Evolutionary conservation across 2,888 invertebrate genomes (phyloP).

Genomic region (Syrista parreyssii): DNA sequence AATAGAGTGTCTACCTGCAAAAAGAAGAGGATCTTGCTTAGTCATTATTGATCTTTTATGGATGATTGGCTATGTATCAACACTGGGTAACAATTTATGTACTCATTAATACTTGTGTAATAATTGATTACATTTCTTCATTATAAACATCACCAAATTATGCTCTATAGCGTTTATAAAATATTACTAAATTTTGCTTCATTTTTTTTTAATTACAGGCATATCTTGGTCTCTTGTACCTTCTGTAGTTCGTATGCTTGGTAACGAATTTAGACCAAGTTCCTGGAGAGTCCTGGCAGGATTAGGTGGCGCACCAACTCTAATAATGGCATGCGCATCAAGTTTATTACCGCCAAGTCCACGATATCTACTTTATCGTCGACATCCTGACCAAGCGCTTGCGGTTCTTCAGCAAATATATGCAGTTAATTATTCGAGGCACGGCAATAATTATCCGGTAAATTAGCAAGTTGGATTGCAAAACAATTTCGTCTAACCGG

Average conservation of each 20-base stretch:
- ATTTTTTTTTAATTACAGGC: slow-evolving; percentile 28
- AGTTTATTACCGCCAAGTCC: slow-evolving; percentile 66
- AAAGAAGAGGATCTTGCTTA: slow-evolving; percentile 59
- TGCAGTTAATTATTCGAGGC: slow-evolving; percentile 66
- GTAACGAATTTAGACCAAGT: slow-evolving; percentile 51
- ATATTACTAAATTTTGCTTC: not conserved
- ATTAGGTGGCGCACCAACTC: slow-evolving; percentile 60
- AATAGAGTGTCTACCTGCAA: slow-evolving; percentile 62
- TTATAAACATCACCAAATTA: not conserved
- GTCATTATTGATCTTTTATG: slow-evolving; percentile 61
- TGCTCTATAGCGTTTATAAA: not conserved
- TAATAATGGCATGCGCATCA: slow-evolving; percentile 61
- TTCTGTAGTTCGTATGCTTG: slow-evolving; percentile 43
- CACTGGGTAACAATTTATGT: slow-evolving; percentile 42
- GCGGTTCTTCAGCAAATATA: slow-evolving; percentile 65
- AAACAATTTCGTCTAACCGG: not conserved
- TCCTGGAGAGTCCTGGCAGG: slow-evolving; percentile 64
- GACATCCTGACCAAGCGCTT: slow-evolving; percentile 57
- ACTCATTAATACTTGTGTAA: not conserved
- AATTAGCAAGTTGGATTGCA: not conserved
- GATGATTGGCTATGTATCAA: slow-evolving; percentile 56
- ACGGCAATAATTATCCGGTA: slow-evolving; percentile 63
- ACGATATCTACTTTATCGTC: slow-evolving; percentile 60
- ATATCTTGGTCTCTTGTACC: slow-evolving; percentile 49
- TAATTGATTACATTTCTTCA: not conserved